A percentile compares a stretch with the other conserved stretches of the same genome.
Evolutionary conservation across 1,140 invertebrate species (phyloP).

Genomic region (Forficula auricularia): DNA sequence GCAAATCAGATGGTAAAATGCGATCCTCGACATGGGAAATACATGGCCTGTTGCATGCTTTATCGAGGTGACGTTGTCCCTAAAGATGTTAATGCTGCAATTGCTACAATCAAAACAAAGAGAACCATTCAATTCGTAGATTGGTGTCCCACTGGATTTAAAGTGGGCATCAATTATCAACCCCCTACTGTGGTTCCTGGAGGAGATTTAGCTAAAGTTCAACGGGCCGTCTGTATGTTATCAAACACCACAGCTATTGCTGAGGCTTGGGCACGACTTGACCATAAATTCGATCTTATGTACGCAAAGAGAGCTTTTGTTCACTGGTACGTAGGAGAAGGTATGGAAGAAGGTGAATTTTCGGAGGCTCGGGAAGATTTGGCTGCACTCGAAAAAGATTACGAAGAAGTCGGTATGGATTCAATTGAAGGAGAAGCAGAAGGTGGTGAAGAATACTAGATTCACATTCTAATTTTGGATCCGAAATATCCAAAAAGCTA

Average conservation of each 20-base stretch:
- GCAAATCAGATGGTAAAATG: constrained; percentile 68
- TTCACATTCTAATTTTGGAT: not conserved
- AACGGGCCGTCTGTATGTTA: constrained; percentile 66
- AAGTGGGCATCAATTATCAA: constrained; percentile 61
- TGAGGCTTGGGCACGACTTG: constrained; percentile 62
- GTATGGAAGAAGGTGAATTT: constrained; percentile 47
- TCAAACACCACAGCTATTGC: constrained; percentile 71
- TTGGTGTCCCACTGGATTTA: constrained; percentile 47
- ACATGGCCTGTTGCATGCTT: constrained; percentile 76
- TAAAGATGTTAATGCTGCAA: constrained; percentile 70
- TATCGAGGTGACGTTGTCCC: constrained; percentile 61
- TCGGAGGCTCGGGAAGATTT: constrained; percentile 45
- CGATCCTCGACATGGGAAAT: constrained; percentile 55
- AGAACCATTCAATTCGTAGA: constrained; percentile 42
- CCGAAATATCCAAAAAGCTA: not conserved
- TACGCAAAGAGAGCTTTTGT: constrained; percentile 43
- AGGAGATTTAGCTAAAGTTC: constrained; percentile 66
- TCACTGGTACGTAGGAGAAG: constrained; percentile 43
- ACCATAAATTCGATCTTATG: constrained; percentile 45
- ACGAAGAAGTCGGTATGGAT: constrained; percentile 46
- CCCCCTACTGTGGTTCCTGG: constrained; percentile 63
- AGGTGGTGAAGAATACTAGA: constrained; percentile 29
- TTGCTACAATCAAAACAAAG: constrained; percentile 66
- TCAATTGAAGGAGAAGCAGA: constrained; percentile 34
- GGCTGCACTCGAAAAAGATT: constrained; percentile 43